Conservation (phyloP, 53 echinoderm and acorn worm species). For the Echinometra lucunter region DNA sequence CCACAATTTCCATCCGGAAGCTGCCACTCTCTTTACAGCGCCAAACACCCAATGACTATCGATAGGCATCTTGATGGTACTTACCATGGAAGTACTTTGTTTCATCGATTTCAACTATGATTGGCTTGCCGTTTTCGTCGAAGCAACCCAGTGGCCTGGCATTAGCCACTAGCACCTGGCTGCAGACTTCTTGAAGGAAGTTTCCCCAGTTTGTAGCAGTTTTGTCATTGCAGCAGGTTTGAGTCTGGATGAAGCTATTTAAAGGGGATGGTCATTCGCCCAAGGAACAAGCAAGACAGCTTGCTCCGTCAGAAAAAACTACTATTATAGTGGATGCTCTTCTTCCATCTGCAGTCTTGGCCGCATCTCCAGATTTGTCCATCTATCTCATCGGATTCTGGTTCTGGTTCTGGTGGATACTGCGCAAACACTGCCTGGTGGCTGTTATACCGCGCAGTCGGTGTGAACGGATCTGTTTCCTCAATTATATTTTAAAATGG, state of each 20-base stretch:
- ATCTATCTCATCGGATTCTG: no score
- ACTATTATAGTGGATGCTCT: not conserved
- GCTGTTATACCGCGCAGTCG: no score
- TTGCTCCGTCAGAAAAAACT: not conserved
- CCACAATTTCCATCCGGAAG: not conserved
- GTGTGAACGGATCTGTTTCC: no score
- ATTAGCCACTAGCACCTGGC: not conserved
- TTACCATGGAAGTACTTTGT: constrained; percentile 51
- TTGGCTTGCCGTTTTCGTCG: not conserved
- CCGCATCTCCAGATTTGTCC: no score
- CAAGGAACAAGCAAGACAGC: not conserved
- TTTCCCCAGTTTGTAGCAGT: constrained; percentile 26
- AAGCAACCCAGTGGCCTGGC: constrained; percentile 20
- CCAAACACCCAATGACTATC: constrained; percentile 59
- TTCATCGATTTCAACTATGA: constrained; percentile 57
- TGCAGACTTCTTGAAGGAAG: constrained; percentile 35
- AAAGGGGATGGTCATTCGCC: not conserved
- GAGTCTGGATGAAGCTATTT: not conserved
- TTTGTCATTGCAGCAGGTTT: not conserved
- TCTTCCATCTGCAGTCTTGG: no score
- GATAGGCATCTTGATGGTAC: constrained; percentile 41
- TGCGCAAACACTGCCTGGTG: no score
- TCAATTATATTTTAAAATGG: no score
- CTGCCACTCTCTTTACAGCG: not conserved
- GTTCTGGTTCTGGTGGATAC: no score